A percentile compares a stretch with the other conserved stretches of the same genome.
Evolutionary conservation across 2,888 invertebrate species (phyloP).

Genomic region (Mythimna impura): DNA sequence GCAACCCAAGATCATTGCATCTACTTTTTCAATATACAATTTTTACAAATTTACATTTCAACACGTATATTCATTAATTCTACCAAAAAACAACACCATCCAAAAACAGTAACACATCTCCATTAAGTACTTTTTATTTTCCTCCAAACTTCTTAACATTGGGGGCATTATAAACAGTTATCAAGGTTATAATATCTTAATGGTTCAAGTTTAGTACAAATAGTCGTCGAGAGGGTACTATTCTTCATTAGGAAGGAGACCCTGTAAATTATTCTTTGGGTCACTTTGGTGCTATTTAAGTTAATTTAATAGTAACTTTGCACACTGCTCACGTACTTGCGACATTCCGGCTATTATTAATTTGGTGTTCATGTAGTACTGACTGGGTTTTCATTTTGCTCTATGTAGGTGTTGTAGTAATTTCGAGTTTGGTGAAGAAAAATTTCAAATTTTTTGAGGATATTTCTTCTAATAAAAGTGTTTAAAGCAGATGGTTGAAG

Average conservation of each 20-base stretch:
- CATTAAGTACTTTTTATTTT: slow-evolving; percentile 55
- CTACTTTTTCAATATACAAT: too few species aligned
- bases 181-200: slow-evolving; percentile 88
- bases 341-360: slow-evolving; percentile 70
- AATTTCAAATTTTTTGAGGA: not conserved
- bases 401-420: not conserved
- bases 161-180: slow-evolving; percentile 71
- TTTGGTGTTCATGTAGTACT: slow-evolving; percentile 63
- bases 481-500: too few species aligned
- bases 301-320: slow-evolving; percentile 87
- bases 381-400: slow-evolving; percentile 55
- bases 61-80: not conserved
- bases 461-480: not conserved
- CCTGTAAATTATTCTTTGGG: slow-evolving; percentile 88
- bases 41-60: not conserved
- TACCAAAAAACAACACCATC: slow-evolving; percentile 14
- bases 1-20: too few species aligned
- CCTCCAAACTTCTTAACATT: slow-evolving; percentile 67
- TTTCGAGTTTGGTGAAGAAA: not conserved
- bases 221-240: slow-evolving; percentile 85
- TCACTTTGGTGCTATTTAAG: slow-evolving; percentile 88
- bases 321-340: slow-evolving; percentile 81
- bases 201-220: slow-evolving; percentile 86
- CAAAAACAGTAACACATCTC: slow-evolving; percentile 41
- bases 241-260: slow-evolving; percentile 87